Conservation (phyloP, 2,113 vertebrate genomes). For the Taxidea taxus region DNA sequence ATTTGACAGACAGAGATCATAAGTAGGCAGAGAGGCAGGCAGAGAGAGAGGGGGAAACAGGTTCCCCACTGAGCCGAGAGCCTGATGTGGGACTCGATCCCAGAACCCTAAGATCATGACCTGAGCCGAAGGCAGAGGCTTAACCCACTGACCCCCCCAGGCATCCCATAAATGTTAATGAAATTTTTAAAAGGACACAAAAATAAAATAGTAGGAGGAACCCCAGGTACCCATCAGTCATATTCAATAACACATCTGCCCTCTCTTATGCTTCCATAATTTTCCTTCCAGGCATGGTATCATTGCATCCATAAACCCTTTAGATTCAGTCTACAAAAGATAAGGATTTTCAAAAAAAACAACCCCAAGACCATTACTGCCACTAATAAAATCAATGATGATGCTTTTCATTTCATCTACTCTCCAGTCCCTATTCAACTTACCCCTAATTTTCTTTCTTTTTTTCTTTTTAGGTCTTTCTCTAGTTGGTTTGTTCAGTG, state of each 20-base stretch:
- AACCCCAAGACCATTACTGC: not conserved
- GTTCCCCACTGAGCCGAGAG: too few relatives aligned
- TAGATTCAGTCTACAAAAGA: not conserved
- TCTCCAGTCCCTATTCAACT: not conserved
- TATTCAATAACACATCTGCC: not conserved
- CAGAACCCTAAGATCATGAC: too few relatives aligned
- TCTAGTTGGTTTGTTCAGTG: not conserved
- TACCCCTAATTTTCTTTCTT: not conserved
- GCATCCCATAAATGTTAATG: not conserved
- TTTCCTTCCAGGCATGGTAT: fast-evolving
- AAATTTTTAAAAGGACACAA: not conserved
- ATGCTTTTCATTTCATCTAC: not conserved
- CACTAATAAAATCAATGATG: not conserved
- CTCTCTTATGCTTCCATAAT: not conserved
- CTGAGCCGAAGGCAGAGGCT: too few relatives aligned
- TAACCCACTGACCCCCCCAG: too few relatives aligned
- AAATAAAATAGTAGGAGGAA: not conserved
- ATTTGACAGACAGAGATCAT: too few relatives aligned
- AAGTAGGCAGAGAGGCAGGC: too few relatives aligned
- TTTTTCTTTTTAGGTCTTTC: not conserved
- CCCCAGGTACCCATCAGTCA: not conserved
- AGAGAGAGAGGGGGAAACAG: too few relatives aligned
- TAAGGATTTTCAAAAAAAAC: not conserved
- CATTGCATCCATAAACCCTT: not conserved
- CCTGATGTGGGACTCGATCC: too few relatives aligned